phyloP scores from a whole-genome alignment of 2,113 vertebrate species.

The sheep (Ovis aries) region ARS-UI_Ramb_v3.0 NC_056070.1:10803501-10804000 shows the following conservation, averaged over 20 bases:
- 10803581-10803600: neutral
- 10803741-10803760: neutral
- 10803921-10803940: neutral
- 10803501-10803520: neutral
- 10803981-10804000: neutral
- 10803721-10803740: neutral
- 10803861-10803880: neutral
- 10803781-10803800: neutral
- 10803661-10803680: neutral
- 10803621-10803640: neutral
- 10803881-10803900: neutral
- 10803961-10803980: neutral
- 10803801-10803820: neutral
- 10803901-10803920: neutral
- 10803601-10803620: neutral
- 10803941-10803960: neutral
- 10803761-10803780: neutral
- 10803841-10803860: neutral
- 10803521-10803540: neutral
- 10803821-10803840: neutral
- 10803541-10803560: neutral
- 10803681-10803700: neutral
- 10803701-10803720: neutral
- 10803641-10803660: no score
- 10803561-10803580: neutral